phyloP scores from a whole-genome alignment of 2,113 vertebrate species.

The Prionailurus viverrinus region DNA sequence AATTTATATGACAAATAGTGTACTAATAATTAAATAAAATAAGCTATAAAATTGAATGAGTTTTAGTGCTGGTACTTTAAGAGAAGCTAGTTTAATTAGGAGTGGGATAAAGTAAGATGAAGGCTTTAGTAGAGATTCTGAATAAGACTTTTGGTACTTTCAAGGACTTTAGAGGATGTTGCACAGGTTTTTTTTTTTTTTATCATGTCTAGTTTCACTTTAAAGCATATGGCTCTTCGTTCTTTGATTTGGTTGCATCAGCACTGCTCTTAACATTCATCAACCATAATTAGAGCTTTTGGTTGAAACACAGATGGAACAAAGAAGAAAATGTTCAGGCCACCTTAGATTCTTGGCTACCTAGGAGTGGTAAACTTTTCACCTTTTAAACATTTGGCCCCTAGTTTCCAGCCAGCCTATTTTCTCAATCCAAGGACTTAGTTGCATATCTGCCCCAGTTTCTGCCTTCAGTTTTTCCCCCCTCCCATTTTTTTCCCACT shows the following conservation, averaged over 20 bases:
- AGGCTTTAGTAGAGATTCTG: conserved; percentile 4
- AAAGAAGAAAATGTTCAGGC: conserved; percentile 52
- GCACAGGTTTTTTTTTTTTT: background rate
- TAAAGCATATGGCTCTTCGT: conserved; percentile 43
- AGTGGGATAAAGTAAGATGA: conserved; percentile 44
- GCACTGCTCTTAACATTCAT: conserved; percentile 15
- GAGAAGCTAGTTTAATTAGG: conserved; percentile 56
- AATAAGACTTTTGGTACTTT: conserved; percentile 51
- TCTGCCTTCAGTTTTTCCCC: background rate
- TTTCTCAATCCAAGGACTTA: conserved; percentile 19
- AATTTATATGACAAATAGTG: conserved; percentile 22
- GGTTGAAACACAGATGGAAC: conserved; percentile 24
- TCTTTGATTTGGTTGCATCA: conserved; percentile 35
- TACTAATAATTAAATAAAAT: conserved; percentile 45
- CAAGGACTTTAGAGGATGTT: conserved; percentile 42
- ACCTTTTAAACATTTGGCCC: background rate
- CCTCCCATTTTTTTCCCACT: background rate
- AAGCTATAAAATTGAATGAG: background rate
- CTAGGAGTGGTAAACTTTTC: background rate
- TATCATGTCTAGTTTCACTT: conserved; percentile 11
- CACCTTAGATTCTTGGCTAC: conserved; percentile 14
- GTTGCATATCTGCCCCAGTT: background rate
- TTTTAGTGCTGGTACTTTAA: conserved; percentile 48
- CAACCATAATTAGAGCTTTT: conserved; percentile 45
- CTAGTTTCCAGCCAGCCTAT: conserved; percentile 29